Evolutionary conservation across 2,113 vertebrate species (phyloP).

Genomic region (Meleagris gallopavo): DNA sequence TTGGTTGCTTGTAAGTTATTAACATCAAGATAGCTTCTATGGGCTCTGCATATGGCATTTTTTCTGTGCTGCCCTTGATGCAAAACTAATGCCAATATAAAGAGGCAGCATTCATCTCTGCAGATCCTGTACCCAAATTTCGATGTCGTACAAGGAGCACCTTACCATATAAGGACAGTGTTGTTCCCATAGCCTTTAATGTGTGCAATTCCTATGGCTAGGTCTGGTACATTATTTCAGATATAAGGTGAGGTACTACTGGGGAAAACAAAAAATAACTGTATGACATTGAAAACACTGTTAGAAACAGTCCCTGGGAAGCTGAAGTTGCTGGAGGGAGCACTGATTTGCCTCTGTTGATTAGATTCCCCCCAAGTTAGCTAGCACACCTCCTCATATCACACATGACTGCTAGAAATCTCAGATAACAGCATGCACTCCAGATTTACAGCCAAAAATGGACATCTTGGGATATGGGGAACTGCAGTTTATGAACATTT

Average conservation of each 20-base stretch:
- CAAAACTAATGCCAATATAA: not conserved
- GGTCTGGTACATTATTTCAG: not conserved
- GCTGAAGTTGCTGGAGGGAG: not conserved
- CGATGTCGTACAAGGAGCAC: too few relatives aligned
- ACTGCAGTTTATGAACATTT: constrained; percentile 67
- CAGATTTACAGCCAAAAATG: constrained; percentile 74
- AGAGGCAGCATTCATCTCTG: not conserved
- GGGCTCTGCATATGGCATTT: not conserved
- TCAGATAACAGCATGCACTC: constrained; percentile 66
- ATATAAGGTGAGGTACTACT: not conserved
- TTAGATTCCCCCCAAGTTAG: constrained; percentile 11
- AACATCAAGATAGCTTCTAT: not conserved
- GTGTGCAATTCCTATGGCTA: fast-evolving
- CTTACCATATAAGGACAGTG: not conserved
- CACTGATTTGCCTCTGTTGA: not conserved
- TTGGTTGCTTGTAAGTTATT: not conserved
- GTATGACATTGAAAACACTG: not conserved
- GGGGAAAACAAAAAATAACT: not conserved
- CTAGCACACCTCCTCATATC: not conserved
- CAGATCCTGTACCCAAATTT: not conserved
- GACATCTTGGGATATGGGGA: constrained; percentile 65
- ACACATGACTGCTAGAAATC: constrained; percentile 34
- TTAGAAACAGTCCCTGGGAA: not conserved
- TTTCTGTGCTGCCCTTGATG: not conserved
- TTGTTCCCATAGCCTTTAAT: not conserved